Conservation (phyloP, 2,888 invertebrate genomes). For the Mythimna pallens region DNA sequence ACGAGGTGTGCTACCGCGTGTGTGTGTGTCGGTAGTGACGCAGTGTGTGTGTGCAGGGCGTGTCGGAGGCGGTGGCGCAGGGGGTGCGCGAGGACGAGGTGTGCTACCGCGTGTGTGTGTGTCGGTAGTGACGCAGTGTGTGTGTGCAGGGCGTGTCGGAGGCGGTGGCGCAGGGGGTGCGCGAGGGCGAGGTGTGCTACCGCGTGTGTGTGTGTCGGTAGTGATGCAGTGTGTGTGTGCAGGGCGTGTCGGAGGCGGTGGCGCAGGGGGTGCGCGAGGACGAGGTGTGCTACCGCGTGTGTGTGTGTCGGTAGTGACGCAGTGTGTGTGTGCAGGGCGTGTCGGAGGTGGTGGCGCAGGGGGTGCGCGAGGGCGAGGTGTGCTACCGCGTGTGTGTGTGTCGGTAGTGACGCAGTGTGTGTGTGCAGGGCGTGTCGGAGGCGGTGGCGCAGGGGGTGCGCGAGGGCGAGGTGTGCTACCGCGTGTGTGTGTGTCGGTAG, state of each 20-base stretch:
- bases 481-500: not conserved
- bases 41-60: conserved; percentile 89
- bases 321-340: conserved; percentile 21
- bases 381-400: too few species aligned
- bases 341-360: too few species aligned
- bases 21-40: not conserved
- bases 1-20: too few species aligned
- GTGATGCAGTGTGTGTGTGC: conserved; percentile 11
- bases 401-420: too few species aligned
- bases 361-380: too few species aligned
- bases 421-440: too few species aligned
- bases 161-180: conserved; percentile 97
- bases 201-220: conserved; percentile 86
- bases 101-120: conserved; percentile 91
- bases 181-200: conserved; percentile 99
- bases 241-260: conserved; percentile 97
- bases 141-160: conserved; percentile 94
- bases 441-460: too few species aligned
- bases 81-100: conserved; percentile 99
- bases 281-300: too few species aligned
- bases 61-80: conserved; percentile 96
- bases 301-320: not conserved
- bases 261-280: conserved; percentile 77
- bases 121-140: not conserved
- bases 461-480: too few species aligned